Evolutionary conservation across 2,113 vertebrate species (phyloP).

Genomic region (Gymnocephalus cernua): DNA sequence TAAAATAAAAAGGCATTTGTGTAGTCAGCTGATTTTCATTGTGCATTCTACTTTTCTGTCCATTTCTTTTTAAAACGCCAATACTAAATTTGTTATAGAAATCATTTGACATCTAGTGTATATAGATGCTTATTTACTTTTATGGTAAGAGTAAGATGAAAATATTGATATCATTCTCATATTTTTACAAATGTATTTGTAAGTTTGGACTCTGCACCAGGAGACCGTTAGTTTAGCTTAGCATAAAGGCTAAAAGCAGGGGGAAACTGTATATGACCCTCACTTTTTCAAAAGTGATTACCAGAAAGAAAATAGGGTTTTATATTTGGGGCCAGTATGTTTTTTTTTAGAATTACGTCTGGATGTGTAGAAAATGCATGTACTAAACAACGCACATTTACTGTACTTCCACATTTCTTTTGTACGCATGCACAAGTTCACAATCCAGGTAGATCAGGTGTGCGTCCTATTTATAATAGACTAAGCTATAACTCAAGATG

Average conservation of each 20-base stretch:
- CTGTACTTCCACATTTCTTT: neutral
- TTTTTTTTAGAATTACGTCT: neutral
- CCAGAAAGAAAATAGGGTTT: too few species aligned
- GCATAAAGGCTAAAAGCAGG: neutral
- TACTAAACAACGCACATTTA: neutral
- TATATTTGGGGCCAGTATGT: too few species aligned
- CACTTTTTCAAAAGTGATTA: too few species aligned
- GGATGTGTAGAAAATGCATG: neutral
- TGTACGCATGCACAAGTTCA: neutral
- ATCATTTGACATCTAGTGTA: neutral
- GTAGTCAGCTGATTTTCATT: slow-evolving; percentile 11
- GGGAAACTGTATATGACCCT: neutral
- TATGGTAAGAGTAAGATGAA: neutral
- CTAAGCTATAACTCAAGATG: neutral
- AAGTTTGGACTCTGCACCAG: neutral
- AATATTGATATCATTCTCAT: neutral
- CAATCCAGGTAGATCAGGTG: neutral
- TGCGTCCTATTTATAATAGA: neutral
- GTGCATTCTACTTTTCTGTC: neutral
- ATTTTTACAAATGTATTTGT: neutral
- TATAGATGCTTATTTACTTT: neutral
- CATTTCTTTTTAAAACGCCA: neutral
- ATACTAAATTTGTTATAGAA: neutral
- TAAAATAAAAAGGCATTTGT: neutral
- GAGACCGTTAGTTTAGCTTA: neutral